A percentile compares a stretch with the other conserved stretches of the same genome.
phyloP scores from a whole-genome alignment of 2,797 vertebrate genomes.

The Poecilia gillii region DNA sequence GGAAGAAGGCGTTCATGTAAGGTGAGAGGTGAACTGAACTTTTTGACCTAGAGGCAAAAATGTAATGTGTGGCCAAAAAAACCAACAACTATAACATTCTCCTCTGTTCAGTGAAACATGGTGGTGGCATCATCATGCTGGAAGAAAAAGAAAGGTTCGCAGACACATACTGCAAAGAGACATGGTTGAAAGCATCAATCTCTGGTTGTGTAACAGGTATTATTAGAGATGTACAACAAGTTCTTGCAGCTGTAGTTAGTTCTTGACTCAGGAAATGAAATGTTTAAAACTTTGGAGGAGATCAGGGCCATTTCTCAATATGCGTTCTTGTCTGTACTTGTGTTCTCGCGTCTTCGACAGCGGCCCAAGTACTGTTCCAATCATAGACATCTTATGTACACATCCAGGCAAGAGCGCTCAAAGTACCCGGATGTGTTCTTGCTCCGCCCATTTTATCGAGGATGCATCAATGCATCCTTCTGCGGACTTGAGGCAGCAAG shows the following conservation, averaged over 20 bases:
- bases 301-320: too few relatives aligned
- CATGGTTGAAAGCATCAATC: background rate
- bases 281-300: background rate
- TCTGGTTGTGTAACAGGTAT: background rate
- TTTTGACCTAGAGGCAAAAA: background rate
- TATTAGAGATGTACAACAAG: background rate
- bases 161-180: background rate
- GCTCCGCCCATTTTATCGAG: too few relatives aligned
- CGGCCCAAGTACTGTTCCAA: too few relatives aligned
- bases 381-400: too few relatives aligned
- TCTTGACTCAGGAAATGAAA: background rate
- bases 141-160: background rate
- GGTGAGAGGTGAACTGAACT: background rate
- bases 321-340: too few relatives aligned
- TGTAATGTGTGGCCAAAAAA: background rate
- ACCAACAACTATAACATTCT: background rate
- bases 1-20: background rate
- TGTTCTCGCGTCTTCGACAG: too few relatives aligned
- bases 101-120: background rate
- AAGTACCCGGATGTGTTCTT: too few relatives aligned
- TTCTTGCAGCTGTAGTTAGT: background rate
- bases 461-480: too few relatives aligned
- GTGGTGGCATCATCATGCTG: constrained; percentile 1
- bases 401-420: too few relatives aligned
- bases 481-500: too few relatives aligned